Base-by-base conservation (phyloP, 2,797 vertebrate species). In the Dendrocincla fuliginosa region DNA sequence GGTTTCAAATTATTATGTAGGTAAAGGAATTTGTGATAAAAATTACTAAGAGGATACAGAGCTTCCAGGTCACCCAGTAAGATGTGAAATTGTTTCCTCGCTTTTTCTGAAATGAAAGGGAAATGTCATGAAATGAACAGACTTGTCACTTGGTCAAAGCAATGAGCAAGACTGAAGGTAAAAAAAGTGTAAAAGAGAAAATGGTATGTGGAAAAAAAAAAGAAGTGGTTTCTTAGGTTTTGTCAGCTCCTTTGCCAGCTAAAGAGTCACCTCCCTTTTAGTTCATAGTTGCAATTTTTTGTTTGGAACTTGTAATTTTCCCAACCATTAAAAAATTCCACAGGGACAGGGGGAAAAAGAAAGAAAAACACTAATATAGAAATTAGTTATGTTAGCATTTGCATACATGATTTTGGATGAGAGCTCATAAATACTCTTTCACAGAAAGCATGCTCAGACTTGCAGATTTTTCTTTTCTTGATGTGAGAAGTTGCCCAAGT, bases 11-110 rank as follows among this genome's bases (percentile, higher is more conserved):
- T 59, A 87, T 90, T 90, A 42, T 49, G 70, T 83, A 93, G 90
- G 95, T 85, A 97, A 97, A 96, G 59, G 49, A 94, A 96, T 95
- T 70, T 93, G 67, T 85, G 68, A 87, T 92, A 95, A 94, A 97
- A 96, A 80, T 96, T 83, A 92, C 76, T 44, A 85, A 94, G 81
- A 77, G 95, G 93, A 56, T 60, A 73, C 15, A 85, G 74, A 83
- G 41, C 35, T 94, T 94, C 82, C 64, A 96, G 75, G 61, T 90
- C 61, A 44, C 77, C 84, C 93, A 76, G 92, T 96, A 97, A 96
- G 55, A 74, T 75, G 63, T 92, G 67, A 87, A 95, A 27, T 20
- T 22, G 13, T 65, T 70, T 59, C 15, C 20, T 70, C 8, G 83
- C 56, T 83, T 82, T 88, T 94, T 93, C 87, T 94, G 82, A 78